Evolutionary conservation across 2,888 invertebrate species (phyloP).

Genomic region (Ennomos erosarius): DNA sequence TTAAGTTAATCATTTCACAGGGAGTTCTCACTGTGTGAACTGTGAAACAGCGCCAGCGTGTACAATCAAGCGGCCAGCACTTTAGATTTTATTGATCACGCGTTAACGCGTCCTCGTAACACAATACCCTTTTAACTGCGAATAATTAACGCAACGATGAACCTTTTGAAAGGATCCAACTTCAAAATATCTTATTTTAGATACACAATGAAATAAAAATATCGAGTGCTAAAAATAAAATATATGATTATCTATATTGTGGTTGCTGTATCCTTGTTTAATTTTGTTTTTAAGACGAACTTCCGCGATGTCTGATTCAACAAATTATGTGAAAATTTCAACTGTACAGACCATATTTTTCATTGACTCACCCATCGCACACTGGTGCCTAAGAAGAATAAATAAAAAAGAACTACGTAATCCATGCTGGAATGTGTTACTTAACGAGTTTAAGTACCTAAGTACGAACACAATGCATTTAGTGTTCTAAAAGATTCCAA

Average conservation of each 20-base stretch:
- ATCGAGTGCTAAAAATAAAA: too few species aligned
- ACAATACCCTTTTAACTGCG: slow-evolving; percentile 19
- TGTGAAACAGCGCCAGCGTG: too few species aligned
- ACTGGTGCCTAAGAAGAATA: neutral
- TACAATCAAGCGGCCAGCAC: neutral
- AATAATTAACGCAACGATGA: slow-evolving; percentile 18
- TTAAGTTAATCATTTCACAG: too few species aligned
- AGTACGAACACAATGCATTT: slow-evolving; percentile 35
- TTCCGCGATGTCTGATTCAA: too few species aligned
- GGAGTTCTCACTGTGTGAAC: slow-evolving; percentile 2
- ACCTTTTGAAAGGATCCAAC: slow-evolving; percentile 13
- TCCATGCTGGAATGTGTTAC: slow-evolving; percentile 16
- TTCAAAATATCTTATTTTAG: slow-evolving; percentile 10
- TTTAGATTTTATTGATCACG: slow-evolving; percentile 7
- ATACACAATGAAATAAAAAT: too few species aligned
- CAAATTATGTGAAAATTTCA: too few species aligned
- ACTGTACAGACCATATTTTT: neutral
- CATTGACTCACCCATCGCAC: neutral
- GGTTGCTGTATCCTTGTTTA: too few species aligned
- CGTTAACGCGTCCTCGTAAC: slow-evolving; percentile 7
- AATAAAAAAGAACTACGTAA: slow-evolving; percentile 5
- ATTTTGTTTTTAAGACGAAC: too few species aligned
- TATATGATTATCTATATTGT: too few species aligned
- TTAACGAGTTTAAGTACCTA: slow-evolving; percentile 2
- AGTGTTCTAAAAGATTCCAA: slow-evolving; percentile 36